Conservation (phyloP, 2,888 invertebrate genomes). For the Idaea dimidiata region DNA sequence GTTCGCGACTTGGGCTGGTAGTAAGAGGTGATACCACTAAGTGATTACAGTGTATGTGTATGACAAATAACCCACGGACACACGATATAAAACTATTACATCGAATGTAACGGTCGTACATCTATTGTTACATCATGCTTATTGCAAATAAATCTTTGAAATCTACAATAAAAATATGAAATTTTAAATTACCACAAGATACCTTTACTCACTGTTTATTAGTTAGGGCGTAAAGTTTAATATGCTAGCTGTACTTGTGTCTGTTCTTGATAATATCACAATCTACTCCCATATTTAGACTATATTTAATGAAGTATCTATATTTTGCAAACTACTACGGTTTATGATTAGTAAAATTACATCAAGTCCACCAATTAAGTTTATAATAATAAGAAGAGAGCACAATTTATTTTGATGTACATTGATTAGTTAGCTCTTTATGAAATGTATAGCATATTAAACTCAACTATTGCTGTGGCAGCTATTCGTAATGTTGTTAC, state of each 20-base stretch:
- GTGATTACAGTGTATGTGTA: too few species aligned
- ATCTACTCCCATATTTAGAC: background rate
- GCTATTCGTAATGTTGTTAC: conserved; percentile 17
- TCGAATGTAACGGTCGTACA: too few species aligned
- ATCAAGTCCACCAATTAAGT: conserved; percentile 10
- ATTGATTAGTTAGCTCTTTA: conserved; percentile 49
- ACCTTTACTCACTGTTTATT: background rate
- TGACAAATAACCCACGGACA: too few species aligned
- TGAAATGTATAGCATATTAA: conserved; percentile 32
- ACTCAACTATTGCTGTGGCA: conserved; percentile 15
- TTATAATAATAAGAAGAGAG: conserved; percentile 34
- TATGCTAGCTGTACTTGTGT: background rate
- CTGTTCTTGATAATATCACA: background rate
- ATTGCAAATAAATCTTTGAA: too few species aligned
- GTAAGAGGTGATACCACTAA: too few species aligned
- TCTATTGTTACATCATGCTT: too few species aligned
- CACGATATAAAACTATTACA: too few species aligned
- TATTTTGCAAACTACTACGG: background rate
- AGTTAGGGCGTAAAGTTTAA: background rate
- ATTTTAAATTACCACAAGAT: too few species aligned
- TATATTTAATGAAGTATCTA: background rate
- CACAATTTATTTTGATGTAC: conserved; percentile 50
- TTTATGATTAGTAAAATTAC: background rate
- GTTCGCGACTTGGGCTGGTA: too few species aligned
- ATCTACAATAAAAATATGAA: too few species aligned